Base-by-base conservation (phyloP, 2,113 vertebrate species). In the Ictalurus punctatus region DNA sequence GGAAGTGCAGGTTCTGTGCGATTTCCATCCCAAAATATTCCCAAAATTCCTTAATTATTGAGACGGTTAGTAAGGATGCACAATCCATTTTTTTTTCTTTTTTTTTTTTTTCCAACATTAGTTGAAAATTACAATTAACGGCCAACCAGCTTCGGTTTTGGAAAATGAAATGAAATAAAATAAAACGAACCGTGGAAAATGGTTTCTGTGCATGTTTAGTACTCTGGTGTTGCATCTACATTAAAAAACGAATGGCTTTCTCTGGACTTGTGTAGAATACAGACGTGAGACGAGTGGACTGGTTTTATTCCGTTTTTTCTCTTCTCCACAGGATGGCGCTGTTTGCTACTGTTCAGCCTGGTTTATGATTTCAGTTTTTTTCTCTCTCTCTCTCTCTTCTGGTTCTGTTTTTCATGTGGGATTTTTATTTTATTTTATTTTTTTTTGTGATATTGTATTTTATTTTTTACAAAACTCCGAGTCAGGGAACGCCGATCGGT, bases 401-500 rank as follows among this genome's bases (percentile, higher is more conserved):
- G 84, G 85, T 71, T 91, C 90, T 30, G 1, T 67, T 37, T 19
- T 25, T 74, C 73, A 90, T 92, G 85, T 84, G 84, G 84, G 87
- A 69, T 7, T 37, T 61, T 37, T 58, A 23, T 27, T 87, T 56
- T 87, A 34, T 78, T 37, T 56, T 34, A 78, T 21, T 14, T 69
- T 30, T 88, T 71, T 25, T 87, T 94, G 86, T 74, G 59, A 63
- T 71, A 52, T 34, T 89, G 69, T 87, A 71, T 52, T 61, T 71
- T 89, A 87, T 85, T 91, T 91, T 94, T 86, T 73, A 58, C 6
- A 80, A 74, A 86, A 94, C 89, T 92, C 93, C 89, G 92, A 95
- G 94, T 96, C 95, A 96, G 95, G 95, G 94, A 95, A 94, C 90
- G 90, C 84, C 90, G 87, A 93, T 94, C 94, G 93, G 94, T 95